A percentile compares a stretch with the other conserved stretches of the same genome.
Conservation (phyloP, 2,888 invertebrate genomes). For the Boloria euphrosyne region DNA sequence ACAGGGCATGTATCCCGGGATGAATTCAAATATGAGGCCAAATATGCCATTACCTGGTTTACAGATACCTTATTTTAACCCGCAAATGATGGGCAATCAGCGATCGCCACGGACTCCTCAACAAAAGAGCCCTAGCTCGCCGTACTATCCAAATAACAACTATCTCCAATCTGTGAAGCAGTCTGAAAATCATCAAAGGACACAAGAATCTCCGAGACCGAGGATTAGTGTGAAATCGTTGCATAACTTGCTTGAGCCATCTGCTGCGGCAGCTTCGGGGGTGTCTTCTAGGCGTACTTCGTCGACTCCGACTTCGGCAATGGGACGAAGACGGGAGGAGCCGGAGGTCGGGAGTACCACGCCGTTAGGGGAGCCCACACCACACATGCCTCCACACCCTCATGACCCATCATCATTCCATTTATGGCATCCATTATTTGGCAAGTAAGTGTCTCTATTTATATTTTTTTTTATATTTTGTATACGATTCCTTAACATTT, state of each 20-base stretch:
- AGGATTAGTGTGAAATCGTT: slow-evolving; percentile 84
- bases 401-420: slow-evolving; percentile 84
- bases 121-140: slow-evolving; percentile 73
- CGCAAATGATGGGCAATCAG: slow-evolving; percentile 65
- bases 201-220: slow-evolving; percentile 78
- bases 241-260: slow-evolving; percentile 74
- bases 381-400: slow-evolving; percentile 55
- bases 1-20: slow-evolving; percentile 69
- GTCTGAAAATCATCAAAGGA: slow-evolving; percentile 55
- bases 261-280: slow-evolving; percentile 82
- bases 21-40: slow-evolving; percentile 63
- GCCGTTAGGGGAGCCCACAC: slow-evolving; percentile 76
- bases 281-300: slow-evolving; percentile 76
- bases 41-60: slow-evolving; percentile 66
- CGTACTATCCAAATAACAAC: slow-evolving; percentile 73
- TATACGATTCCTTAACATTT: neutral
- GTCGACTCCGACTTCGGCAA: slow-evolving; percentile 73
- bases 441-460: slow-evolving; percentile 85
- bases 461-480: neutral
- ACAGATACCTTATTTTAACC: slow-evolving; percentile 73
- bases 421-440: slow-evolving; percentile 92
- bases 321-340: slow-evolving; percentile 77
- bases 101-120: slow-evolving; percentile 87
- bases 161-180: slow-evolving; percentile 71
- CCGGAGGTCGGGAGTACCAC: slow-evolving; percentile 86